phyloP scores from a whole-genome alignment of 2,888 invertebrate genomes.

The Formica aserva region DNA sequence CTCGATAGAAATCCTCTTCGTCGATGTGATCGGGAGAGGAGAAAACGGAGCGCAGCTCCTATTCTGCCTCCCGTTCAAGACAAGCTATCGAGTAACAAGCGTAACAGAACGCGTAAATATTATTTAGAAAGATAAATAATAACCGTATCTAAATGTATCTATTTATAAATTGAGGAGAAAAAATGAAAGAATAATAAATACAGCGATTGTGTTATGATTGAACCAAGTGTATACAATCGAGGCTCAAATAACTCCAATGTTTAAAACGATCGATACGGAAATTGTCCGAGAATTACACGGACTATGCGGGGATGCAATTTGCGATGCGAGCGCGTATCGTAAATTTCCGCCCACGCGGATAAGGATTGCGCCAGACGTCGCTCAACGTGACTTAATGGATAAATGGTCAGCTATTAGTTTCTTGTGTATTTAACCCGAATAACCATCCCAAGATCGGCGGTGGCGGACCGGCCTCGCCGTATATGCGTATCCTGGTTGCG shows the following conservation, averaged over 20 bases:
- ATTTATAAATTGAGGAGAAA: conserved; percentile 7
- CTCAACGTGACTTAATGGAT: conserved; percentile 71
- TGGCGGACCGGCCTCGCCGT: neutral
- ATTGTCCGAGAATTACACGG: neutral
- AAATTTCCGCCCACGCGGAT: conserved; percentile 37
- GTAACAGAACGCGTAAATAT: conserved; percentile 31
- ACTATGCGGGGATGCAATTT: neutral
- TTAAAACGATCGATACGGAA: neutral
- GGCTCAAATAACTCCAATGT: conserved; percentile 14
- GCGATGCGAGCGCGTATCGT: neutral
- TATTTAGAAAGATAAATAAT: neutral
- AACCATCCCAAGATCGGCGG: conserved; percentile 71
- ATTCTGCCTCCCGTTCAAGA: neutral
- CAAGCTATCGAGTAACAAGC: conserved; percentile 23
- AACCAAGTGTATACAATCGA: neutral
- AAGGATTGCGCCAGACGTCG: conserved; percentile 41
- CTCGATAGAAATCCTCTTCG: conserved; percentile 26
- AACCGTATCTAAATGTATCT: neutral
- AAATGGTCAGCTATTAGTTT: conserved; percentile 76
- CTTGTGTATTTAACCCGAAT: conserved; percentile 76
- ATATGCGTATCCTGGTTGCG: conserved; percentile 1
- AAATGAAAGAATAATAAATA: neutral
- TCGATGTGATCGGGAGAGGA: conserved; percentile 7
- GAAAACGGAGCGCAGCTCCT: neutral
- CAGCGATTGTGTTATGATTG: neutral